These are phyloP conservation scores for Arbacia lixula DNA, from an alignment of 53 echinoderm and acorn worm species.

Conservation along the genomic window DNA sequence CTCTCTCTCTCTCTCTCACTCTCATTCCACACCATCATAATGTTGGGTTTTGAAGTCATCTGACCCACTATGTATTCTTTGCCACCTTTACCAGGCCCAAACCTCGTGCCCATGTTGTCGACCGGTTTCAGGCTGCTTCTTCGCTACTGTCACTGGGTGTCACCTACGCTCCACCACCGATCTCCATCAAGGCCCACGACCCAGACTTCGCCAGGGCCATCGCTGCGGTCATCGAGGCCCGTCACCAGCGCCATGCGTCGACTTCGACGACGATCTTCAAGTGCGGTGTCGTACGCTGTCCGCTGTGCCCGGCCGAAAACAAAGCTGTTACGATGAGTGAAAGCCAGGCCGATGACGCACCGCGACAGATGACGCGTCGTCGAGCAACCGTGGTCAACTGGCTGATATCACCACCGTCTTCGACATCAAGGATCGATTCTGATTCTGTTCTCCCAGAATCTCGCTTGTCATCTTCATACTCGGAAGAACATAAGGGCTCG, in stretches of 20 bases:
- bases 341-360: no score
- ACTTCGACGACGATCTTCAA: constrained; percentile 21
- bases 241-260: constrained; percentile 5
- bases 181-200: constrained; percentile 31
- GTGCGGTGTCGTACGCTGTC: constrained; percentile 37
- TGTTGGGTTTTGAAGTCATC: no score
- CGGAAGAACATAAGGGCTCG: no score
- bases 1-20: background rate
- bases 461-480: no score
- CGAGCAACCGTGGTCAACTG: constrained; percentile 44
- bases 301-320: constrained; percentile 12
- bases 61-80: no score
- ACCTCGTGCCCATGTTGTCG: background rate
- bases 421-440: no score
- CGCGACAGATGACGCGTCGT: background rate
- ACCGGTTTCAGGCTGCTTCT: constrained; percentile 37
- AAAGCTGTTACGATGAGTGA: background rate
- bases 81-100: no score
- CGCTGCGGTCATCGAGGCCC: constrained; percentile 40
- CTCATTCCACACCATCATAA: no score
- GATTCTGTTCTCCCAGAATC: no score
- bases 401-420: constrained; percentile 33
- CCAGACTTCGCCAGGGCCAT: constrained; percentile 40
- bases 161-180: constrained; percentile 2
- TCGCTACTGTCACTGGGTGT: constrained; percentile 25